These are phyloP conservation scores for Cochlearius cochlearius DNA, from an alignment of 2,113 vertebrate genomes.

Conservation along the genomic window DNA sequence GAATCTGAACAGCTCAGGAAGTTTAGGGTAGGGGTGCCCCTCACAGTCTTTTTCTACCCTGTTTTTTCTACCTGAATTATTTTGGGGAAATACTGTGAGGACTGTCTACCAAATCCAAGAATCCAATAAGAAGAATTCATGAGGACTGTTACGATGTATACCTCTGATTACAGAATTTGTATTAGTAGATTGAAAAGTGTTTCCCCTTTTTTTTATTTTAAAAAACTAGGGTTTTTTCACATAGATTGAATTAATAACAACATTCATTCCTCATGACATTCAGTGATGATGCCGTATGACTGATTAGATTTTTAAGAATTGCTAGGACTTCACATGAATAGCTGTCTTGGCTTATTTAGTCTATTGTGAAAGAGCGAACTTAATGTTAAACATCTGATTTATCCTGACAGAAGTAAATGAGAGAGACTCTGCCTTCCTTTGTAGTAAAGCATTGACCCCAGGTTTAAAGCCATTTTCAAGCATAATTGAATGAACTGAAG, in stretches of 20 bases:
- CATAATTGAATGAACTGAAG: slow-evolving; percentile 2
- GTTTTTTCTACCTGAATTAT: neutral
- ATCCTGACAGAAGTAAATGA: neutral
- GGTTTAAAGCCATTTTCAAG: slow-evolving; percentile 9
- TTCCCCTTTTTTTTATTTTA: neutral
- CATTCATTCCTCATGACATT: neutral
- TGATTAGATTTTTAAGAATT: neutral
- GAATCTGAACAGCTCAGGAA: neutral
- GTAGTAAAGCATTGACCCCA: neutral
- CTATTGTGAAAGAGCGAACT: neutral
- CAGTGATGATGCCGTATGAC: neutral
- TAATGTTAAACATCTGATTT: slow-evolving; percentile 24
- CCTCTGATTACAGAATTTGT: neutral
- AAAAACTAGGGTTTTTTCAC: neutral
- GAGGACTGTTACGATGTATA: neutral
- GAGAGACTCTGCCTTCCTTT: neutral
- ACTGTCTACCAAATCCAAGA: neutral
- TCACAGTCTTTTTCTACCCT: neutral
- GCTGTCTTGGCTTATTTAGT: neutral
- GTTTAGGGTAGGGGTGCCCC: neutral
- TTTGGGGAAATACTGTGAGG: neutral
- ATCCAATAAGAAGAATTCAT: neutral
- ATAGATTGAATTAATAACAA: neutral
- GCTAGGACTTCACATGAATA: neutral
- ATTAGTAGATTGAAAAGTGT: neutral